phyloP scores from a whole-genome alignment of 2,888 invertebrate genomes.

The Hydropsyche betteni region DNA sequence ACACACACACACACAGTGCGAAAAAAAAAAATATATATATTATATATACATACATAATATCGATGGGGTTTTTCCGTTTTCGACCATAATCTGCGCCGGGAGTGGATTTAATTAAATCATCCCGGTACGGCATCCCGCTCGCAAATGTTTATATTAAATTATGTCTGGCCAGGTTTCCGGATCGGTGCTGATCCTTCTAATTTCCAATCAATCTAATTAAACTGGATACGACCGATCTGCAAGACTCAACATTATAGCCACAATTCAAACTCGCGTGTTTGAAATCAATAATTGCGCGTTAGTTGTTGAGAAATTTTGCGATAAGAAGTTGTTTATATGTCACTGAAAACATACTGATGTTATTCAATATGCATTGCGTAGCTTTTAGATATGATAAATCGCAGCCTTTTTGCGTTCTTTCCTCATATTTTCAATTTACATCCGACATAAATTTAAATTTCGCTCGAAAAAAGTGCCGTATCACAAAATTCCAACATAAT shows the following conservation, averaged over 20 bases:
- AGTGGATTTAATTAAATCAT: no score
- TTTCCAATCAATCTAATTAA: slow-evolving; percentile 28
- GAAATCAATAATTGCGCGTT: no score
- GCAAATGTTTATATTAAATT: slow-evolving; percentile 15
- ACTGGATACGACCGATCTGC: neutral
- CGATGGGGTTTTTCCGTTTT: no score
- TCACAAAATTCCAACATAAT: neutral
- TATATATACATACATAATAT: no score
- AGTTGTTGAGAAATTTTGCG: no score
- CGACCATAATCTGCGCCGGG: no score
- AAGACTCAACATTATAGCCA: neutral
- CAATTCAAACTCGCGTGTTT: neutral
- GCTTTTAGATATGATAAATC: neutral
- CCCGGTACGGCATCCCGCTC: neutral
- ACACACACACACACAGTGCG: no score
- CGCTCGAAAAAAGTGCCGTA: neutral
- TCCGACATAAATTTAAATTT: slow-evolving; percentile 14
- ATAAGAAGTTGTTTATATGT: no score
- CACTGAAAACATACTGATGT: no score
- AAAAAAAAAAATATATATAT: no score
- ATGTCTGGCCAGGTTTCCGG: neutral
- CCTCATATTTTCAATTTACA: slow-evolving; percentile 23
- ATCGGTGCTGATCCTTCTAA: slow-evolving; percentile 10
- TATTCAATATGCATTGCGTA: no score
- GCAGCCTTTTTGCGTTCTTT: neutral